These are phyloP conservation scores for Poeciliopsis presidionis DNA, from an alignment of 2,797 vertebrate species.

Conservation along the genomic window DNA sequence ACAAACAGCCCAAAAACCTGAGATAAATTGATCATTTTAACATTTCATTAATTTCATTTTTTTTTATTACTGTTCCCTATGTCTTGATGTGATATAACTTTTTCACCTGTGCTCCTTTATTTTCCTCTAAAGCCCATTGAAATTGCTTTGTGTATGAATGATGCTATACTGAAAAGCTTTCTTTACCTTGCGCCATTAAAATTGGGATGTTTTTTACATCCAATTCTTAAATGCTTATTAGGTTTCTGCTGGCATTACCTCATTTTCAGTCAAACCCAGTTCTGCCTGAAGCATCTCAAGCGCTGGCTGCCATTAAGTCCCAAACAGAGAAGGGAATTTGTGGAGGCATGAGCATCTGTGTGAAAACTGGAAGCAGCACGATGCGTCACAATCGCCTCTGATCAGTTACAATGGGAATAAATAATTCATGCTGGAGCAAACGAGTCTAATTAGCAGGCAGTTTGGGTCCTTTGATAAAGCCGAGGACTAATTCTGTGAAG, in stretches of 20 bases:
- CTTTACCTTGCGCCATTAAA: neutral
- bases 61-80: neutral
- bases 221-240: neutral
- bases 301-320: slow-evolving; percentile 19
- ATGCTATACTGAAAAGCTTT: neutral
- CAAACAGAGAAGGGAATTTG: slow-evolving; percentile 34
- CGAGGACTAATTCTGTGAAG: slow-evolving; percentile 94
- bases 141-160: neutral
- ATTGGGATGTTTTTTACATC: neutral
- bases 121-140: neutral
- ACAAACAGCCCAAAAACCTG: neutral
- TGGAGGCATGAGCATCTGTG: slow-evolving; percentile 88
- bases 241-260: slow-evolving; percentile 2
- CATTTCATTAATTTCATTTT: neutral
- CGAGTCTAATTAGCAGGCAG: slow-evolving; percentile 99
- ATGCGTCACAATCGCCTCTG: slow-evolving; percentile 94
- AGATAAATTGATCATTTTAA: neutral
- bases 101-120: neutral
- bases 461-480: slow-evolving; percentile 98
- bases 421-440: slow-evolving; percentile 98
- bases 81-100: neutral
- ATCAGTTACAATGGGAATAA: slow-evolving; percentile 97
- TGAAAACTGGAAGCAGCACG: slow-evolving; percentile 89
- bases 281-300: slow-evolving; percentile 17
- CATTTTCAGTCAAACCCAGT: slow-evolving; percentile 12